These are phyloP conservation scores for Phyto melanocephala DNA, from an alignment of 2,888 invertebrate genomes.

Conservation along the genomic window DNA sequence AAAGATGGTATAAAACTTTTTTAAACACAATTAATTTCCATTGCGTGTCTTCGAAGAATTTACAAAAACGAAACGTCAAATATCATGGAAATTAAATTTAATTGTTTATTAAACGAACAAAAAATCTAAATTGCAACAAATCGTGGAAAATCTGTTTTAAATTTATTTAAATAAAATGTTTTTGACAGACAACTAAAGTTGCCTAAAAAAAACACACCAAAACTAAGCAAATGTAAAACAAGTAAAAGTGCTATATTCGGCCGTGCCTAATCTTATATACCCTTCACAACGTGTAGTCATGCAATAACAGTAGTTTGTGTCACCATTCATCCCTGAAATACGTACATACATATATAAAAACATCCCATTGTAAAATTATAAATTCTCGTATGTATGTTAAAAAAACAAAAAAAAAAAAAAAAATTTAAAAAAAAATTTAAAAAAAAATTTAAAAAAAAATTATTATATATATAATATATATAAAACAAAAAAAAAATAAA, in stretches of 20 bases:
- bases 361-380: too few species aligned
- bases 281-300: too few species aligned
- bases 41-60: conserved; percentile 63
- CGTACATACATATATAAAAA: too few species aligned
- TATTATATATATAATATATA: too few species aligned
- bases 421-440: background rate
- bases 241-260: too few species aligned
- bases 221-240: background rate
- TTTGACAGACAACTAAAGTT: background rate
- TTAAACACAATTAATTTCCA: conserved; percentile 64
- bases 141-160: background rate
- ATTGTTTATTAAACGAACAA: conserved; percentile 33
- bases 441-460: conserved; percentile 26
- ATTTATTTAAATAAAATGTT: conserved; percentile 9
- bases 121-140: background rate
- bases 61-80: background rate
- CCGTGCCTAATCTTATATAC: too few species aligned
- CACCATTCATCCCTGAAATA: too few species aligned
- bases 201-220: background rate
- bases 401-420: too few species aligned
- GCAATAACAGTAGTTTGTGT: too few species aligned
- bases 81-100: background rate
- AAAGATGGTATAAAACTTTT: conserved; percentile 21
- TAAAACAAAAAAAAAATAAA: too few species aligned
- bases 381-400: too few species aligned